Evolutionary conservation across 2,888 invertebrate species (phyloP).

Genomic region (Ornithoptera alexandrae): DNA sequence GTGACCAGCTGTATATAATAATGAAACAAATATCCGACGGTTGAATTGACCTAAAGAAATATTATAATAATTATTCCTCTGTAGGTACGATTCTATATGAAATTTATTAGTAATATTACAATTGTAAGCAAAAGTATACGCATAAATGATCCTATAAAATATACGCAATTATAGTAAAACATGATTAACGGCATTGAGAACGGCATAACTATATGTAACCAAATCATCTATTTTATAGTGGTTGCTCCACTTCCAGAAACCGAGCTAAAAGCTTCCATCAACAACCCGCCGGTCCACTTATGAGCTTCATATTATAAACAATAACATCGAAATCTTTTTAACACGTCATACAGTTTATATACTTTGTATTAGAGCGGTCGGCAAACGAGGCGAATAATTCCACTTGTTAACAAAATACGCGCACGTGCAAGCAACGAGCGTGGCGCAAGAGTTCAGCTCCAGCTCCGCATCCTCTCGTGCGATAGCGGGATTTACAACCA

Average conservation of each 20-base stretch:
- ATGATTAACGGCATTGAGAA: constrained; percentile 2
- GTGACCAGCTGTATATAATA: neutral
- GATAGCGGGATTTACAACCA: neutral
- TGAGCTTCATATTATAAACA: constrained; percentile 70
- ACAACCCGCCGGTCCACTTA: constrained; percentile 52
- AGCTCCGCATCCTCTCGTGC: neutral
- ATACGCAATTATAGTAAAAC: neutral
- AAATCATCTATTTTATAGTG: constrained; percentile 40
- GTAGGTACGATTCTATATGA: no score
- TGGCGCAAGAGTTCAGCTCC: constrained; percentile 46
- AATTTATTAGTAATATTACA: no score
- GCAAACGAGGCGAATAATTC: constrained; percentile 71
- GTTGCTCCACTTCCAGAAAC: constrained; percentile 41
- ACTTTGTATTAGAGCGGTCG: constrained; percentile 43
- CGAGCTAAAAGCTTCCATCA: constrained; percentile 67
- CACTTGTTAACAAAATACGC: constrained; percentile 71
- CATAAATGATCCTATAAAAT: neutral
- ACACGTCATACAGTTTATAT: constrained; percentile 60
- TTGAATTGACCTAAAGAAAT: no score
- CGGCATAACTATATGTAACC: constrained; percentile 28
- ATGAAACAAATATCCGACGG: no score
- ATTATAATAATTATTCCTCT: no score
- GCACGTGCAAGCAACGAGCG: constrained; percentile 53
- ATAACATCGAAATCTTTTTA: constrained; percentile 76
- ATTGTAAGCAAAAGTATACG: neutral